Conservation (phyloP, 2,113 vertebrate species). For the Hypomesus transpacificus region DNA sequence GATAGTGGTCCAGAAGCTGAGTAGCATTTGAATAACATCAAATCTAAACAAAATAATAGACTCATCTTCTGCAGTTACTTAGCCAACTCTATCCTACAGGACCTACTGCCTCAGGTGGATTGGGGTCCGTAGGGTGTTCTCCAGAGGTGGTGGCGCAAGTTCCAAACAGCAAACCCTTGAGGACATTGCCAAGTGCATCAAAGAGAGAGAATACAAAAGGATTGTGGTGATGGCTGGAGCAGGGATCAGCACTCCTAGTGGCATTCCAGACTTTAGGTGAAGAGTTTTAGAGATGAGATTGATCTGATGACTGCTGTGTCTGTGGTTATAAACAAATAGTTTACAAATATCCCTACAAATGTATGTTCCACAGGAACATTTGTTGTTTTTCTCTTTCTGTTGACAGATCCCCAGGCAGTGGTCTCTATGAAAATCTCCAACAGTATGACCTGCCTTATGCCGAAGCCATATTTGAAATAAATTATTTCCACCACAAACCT, state of each 20-base stretch:
- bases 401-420: slow-evolving; percentile 85
- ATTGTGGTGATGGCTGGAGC: slow-evolving; percentile 92
- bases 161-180: slow-evolving; percentile 65
- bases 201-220: slow-evolving; percentile 59
- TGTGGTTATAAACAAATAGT: not conserved
- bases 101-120: slow-evolving; percentile 1
- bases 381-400: not conserved
- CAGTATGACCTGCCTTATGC: slow-evolving; percentile 89
- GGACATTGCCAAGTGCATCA: slow-evolving; percentile 72
- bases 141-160: slow-evolving; percentile 39
- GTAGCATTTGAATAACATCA: too few species aligned
- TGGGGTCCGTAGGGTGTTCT: slow-evolving; percentile 46
- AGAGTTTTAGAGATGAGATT: not conserved
- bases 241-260: slow-evolving; percentile 91
- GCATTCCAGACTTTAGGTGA: slow-evolving; percentile 94
- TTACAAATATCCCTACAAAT: not conserved
- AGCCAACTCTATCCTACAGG: too few species aligned
- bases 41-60: too few species aligned
- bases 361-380: not conserved
- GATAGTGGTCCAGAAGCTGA: too few species aligned
- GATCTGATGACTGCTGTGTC: not conserved
- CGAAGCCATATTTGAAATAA: slow-evolving; percentile 90
- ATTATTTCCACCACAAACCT: slow-evolving; percentile 85
- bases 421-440: slow-evolving; percentile 87
- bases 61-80: too few species aligned